These are phyloP conservation scores for Danio choprae DNA, from an alignment of 2,797 vertebrate genomes.

Conservation along the genomic window DNA sequence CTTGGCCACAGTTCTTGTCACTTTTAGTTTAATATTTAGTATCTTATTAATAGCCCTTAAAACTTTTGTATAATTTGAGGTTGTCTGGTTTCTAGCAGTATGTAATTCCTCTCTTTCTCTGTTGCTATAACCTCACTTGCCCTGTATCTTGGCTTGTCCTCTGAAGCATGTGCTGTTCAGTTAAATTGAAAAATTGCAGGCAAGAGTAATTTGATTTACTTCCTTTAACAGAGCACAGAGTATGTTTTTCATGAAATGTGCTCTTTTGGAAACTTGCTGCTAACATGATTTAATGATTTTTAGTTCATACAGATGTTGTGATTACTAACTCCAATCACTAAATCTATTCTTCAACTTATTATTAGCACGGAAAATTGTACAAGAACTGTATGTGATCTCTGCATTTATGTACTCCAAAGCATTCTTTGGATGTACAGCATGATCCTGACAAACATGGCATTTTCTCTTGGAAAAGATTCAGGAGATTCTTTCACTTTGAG, in stretches of 20 bases:
- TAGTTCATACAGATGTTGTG: background rate
- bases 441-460: background rate
- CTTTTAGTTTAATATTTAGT: constrained; percentile 1
- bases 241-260: background rate
- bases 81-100: background rate
- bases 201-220: constrained; percentile 61
- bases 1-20: background rate
- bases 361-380: background rate
- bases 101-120: background rate
- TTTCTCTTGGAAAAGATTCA: constrained; percentile 11
- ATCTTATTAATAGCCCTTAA: background rate
- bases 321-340: background rate
- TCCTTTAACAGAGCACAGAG: constrained; percentile 2
- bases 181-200: constrained; percentile 50
- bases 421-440: constrained; percentile 30
- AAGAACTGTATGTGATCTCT: background rate
- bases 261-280: background rate
- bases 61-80: background rate
- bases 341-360: background rate
- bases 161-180: constrained; percentile 75
- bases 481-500: constrained; percentile 6
- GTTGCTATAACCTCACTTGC: background rate
- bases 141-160: constrained; percentile 47
- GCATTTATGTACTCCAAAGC: background rate
- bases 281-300: background rate